These are phyloP conservation scores for Quadroppia sp. DNA, from an alignment of 2,888 invertebrate species.

Conservation along the genomic window DNA sequence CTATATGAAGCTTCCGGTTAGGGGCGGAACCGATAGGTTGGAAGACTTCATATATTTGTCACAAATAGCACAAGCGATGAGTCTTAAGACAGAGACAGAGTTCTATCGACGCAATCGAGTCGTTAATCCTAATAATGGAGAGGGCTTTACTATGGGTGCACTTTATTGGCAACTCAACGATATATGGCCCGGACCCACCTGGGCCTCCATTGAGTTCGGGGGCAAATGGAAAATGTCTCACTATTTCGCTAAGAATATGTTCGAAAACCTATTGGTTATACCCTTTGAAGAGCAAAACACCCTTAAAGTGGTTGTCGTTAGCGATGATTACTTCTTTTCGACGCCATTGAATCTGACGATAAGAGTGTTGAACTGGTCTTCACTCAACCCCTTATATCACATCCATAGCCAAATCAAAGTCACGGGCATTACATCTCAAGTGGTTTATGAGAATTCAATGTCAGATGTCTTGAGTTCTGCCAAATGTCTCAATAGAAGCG, in stretches of 20 bases:
- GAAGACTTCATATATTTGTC: conserved; percentile 72
- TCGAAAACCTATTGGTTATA: conserved; percentile 51
- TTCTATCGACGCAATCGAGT: conserved; percentile 64
- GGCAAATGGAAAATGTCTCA: conserved; percentile 84
- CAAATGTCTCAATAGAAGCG: conserved; percentile 9
- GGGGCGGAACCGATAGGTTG: conserved; percentile 55
- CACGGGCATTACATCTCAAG: neutral
- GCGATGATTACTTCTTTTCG: conserved; percentile 42
- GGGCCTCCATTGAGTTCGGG: conserved; percentile 77
- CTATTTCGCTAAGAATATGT: conserved; percentile 79
- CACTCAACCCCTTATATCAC: conserved; percentile 40
- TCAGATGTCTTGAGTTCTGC: conserved; percentile 5
- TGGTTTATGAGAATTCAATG: neutral
- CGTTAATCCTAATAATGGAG: conserved; percentile 54
- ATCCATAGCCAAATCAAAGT: neutral
- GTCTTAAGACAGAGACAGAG: conserved; percentile 78
- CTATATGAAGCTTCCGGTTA: conserved; percentile 62
- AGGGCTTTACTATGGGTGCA: conserved; percentile 86
- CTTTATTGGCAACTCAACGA: conserved; percentile 98
- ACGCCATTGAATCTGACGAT: conserved; percentile 36
- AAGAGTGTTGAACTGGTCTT: conserved; percentile 46
- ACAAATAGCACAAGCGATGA: conserved; percentile 80
- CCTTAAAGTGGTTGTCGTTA: conserved; percentile 43
- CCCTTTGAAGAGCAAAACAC: conserved; percentile 50
- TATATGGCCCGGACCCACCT: conserved; percentile 91